A percentile compares a stretch with the other conserved stretches of the same genome.
These are phyloP conservation scores for Sminthopsis crassicaudata DNA, from an alignment of 2,113 vertebrate genomes.

Conservation along the genomic window DNA sequence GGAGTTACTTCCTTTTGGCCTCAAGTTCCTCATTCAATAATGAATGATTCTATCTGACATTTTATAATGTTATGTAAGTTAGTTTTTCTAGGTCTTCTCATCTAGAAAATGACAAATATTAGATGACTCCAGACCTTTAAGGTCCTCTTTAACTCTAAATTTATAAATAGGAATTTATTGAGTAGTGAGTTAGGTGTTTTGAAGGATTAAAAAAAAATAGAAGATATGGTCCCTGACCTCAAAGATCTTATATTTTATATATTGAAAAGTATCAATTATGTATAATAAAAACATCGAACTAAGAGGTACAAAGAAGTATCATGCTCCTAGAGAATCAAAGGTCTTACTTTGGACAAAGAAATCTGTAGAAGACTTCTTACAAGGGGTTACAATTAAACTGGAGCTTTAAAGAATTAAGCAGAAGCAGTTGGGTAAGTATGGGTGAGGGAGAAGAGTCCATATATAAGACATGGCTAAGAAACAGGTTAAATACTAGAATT, in stretches of 20 bases:
- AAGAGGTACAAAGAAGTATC: neutral
- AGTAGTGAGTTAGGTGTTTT: neutral
- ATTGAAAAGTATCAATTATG: neutral
- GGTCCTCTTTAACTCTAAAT: neutral
- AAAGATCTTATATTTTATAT: neutral
- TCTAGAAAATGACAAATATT: neutral
- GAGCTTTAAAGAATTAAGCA: neutral
- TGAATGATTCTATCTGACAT: neutral
- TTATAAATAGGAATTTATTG: neutral
- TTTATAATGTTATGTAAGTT: neutral
- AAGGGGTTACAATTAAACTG: neutral
- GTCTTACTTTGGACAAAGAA: neutral
- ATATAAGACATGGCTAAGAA: neutral
- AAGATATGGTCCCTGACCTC: neutral
- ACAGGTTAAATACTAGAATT: neutral
- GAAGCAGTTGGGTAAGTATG: neutral
- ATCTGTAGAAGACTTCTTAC: neutral
- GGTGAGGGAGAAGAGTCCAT: neutral
- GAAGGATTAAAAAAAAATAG: neutral
- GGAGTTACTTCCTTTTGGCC: neutral
- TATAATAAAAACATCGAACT: neutral
- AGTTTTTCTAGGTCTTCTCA: neutral
- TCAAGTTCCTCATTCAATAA: neutral
- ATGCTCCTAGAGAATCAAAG: neutral
- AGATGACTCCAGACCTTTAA: neutral